Evolutionary conservation across 1,140 invertebrate species (phyloP), one percentile per base, ranked within the genome.

Genomic region (Contarinia nasturtii): DNA sequence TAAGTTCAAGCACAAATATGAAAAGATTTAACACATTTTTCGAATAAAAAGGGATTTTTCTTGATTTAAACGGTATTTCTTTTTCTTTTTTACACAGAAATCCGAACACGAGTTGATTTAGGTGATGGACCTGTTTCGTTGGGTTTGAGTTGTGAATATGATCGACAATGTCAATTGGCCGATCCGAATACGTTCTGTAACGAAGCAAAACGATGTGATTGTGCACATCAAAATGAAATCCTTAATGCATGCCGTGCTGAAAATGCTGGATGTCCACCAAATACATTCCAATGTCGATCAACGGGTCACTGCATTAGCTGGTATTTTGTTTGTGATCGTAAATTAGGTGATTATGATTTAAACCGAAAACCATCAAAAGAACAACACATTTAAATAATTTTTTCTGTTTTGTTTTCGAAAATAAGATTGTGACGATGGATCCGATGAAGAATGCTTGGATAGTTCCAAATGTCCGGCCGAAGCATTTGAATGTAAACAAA

Each of bases 351-450:
- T 87, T 93, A 59, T 93, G 89, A 60, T 64, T 20, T 14, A 22
- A 27, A 27, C 22, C n/a, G n/a, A 22, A 17, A 21, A 21, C 4
- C 21, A 7, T 44, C 17, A 36, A 36, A 14, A 36, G 8, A 10
- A 10, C 34, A 36, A 8, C 8, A 36, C 8, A 36, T 36, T 36
- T 36, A 8, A 36, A 36, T 36, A 36, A 36, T n/a, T n/a, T n/a
- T n/a, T n/a, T n/a, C n/a, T n/a, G n/a, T n/a, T 90, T 0, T 96
- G 92, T 65, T 90, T 95, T 62, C 86, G 86, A n/a, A 75, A 85
- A 51, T 72, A 75, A 46, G 61, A 63, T 43, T 63, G 61, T 47
- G 61, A 71, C 2, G 90, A 92, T 60, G 79, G 78, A 12, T 84
- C 82, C 0, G 86, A 90, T 58, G 86, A 91, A 61, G 78, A 77